These are phyloP conservation scores for Asteroscopus sphinx DNA, from an alignment of 2,888 invertebrate genomes.

Conservation along the genomic window DNA sequence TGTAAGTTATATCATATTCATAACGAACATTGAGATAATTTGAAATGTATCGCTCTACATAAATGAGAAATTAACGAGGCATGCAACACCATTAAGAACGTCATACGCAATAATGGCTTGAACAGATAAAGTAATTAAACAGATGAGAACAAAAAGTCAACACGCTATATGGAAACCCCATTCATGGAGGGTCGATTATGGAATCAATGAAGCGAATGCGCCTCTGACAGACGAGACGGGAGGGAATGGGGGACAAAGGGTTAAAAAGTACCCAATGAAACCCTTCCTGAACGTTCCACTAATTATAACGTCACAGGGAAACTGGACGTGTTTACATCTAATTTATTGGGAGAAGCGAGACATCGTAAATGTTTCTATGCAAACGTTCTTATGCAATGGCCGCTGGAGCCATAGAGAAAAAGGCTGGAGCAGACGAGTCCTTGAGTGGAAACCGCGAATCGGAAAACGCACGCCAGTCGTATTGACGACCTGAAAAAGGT, in stretches of 20 bases:
- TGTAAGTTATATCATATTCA: slow-evolving; percentile 14
- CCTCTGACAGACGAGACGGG: slow-evolving; percentile 68
- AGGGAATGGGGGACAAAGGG: slow-evolving; percentile 69
- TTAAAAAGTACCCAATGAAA: slow-evolving; percentile 73
- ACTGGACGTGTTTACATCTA: slow-evolving; percentile 44
- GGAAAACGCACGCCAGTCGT: too few relatives aligned
- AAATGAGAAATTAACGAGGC: slow-evolving; percentile 38
- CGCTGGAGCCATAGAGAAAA: too few relatives aligned
- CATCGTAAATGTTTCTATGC: slow-evolving; percentile 20
- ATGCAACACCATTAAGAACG: slow-evolving; percentile 57
- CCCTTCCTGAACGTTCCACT: slow-evolving; percentile 74
- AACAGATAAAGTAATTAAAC: slow-evolving; percentile 63
- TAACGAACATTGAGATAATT: slow-evolving; percentile 14
- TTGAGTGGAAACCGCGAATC: too few relatives aligned
- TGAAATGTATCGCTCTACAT: slow-evolving; percentile 32
- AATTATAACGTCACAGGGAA: slow-evolving; percentile 67
- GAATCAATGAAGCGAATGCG: slow-evolving; percentile 63
- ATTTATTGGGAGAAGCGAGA: slow-evolving; percentile 26
- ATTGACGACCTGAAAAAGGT: too few relatives aligned
- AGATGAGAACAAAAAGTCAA: slow-evolving; percentile 63
- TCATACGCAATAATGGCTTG: slow-evolving; percentile 58
- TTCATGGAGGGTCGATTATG: slow-evolving; percentile 69
- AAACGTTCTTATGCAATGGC: too few relatives aligned
- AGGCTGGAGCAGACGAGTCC: too few relatives aligned
- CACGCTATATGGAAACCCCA: slow-evolving; percentile 63